Evolutionary conservation across 2,888 invertebrate species (phyloP), one percentile per base, ranked within the genome.

Genomic region (Neuroscelio doddi): DNA sequence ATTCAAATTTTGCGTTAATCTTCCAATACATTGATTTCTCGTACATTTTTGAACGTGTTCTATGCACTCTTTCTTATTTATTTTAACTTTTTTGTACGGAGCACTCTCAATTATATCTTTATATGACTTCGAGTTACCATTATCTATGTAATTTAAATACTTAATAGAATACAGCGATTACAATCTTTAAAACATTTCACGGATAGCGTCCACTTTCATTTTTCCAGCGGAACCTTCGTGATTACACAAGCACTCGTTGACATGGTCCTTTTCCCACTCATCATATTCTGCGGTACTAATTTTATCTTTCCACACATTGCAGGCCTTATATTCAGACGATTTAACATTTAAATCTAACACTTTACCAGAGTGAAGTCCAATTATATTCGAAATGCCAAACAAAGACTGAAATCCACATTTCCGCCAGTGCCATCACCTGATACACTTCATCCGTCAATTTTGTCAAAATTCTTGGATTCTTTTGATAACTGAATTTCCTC

Each of bases 351-450:
- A 24, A 16, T 47, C 34, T 26, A 47, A 17, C 24, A 34, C 47
- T 36, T 46, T 46, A 21, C 30, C 46, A 27, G 30, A 32, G 21
- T 32, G n/a, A 15, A 32, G 29, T 15, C 46, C 46, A 27, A 46
- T 32, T 15, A 46, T 27, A 46, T 1, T 32, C 2, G 32, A 17
- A 15, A 46, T 30, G 30, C 46, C 32, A 27, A 27, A 46, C 17
- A 46, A 46, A 9, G 46, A 46, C 9, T 46, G 46, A 42, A 46
- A 46, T 27, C 30, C 47, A 17, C 47, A 26, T 47, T 47, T 47
- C 15, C 46, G 7, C 38, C 38, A 38, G 15, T 38, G 3, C 38
- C 38, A 17, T 38, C 17, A n/a, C 38, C 38, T 46, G 46, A 46
- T 15, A 46, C 46, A 21, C 30, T 46, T 21, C 30, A 17, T 46